Base-by-base conservation (phyloP, 2,797 vertebrate genomes). In the Sorex maritimensis region DNA sequence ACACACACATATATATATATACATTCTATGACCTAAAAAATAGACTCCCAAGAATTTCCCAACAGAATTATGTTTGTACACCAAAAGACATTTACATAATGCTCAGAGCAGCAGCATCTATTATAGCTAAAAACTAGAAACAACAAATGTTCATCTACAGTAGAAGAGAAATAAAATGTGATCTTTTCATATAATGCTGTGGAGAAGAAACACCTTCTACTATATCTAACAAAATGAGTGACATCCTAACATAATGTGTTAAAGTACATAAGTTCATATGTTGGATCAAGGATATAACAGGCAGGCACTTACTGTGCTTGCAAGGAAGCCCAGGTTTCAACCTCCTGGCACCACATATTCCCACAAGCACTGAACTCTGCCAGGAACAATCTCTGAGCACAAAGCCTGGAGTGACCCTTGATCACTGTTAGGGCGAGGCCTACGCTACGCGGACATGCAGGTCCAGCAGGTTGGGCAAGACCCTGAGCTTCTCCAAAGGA, bases 91-190 rank as follows among this genome's bases (percentile, higher is more conserved):
- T 68, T 23, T 86, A 26, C 21, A 12, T 80, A 78, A 52, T 86
- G 65, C n/a, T 87, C n/a, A 84, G 28, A 46, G 46, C 11, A 90
- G 61, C 77, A 49, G 49, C 90, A 88, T 74, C 49, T 72, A 52
- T 65, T 69, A 63, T 11, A 72, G 34, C 26, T 92, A 6, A 78
- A 82, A 86, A 14, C 41, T 81, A 68, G 58, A 92, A 92, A 65
- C 44, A 81, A 84, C 9, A 94, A n/a, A 77, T 79, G 15, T 80
- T 79, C 30, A 85, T 55, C 63, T 80, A 65, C 11, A 67, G 28
- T 81, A 68, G 63, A 69, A 81, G 52, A 61, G 63, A 84, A 78
- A 83, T 86, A 78, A 88, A 80, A 67, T n/a, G 19, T 86, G 63
- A 17, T 91, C 58, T 69, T 93, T 92, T 79, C 41, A 89, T 41